Base-by-base conservation (phyloP, 30 jellyfish, hydroid and myxozoan genomes). In the Mastigias papua region DNA sequence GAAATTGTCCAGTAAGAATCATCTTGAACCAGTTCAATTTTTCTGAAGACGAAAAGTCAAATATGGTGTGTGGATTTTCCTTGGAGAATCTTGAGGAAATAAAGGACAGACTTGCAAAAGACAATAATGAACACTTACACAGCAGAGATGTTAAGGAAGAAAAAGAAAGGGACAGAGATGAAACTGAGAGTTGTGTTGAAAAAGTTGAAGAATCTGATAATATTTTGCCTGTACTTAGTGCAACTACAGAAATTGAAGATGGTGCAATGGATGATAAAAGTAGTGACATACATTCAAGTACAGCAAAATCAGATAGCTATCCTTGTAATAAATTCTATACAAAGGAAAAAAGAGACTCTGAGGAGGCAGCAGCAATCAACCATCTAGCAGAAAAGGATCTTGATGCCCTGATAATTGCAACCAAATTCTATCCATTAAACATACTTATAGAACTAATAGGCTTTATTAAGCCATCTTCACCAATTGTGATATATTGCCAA, bases 401-500 rank as follows among this genome's bases (percentile, higher is more conserved):
- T 19, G 98, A 93, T 75, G 62, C 92, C 20, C 85, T 93, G 27
- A 80, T 93, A 17, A 80, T 93, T 16, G 98, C 91, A 19, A 23
- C 98, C 1, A 93, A 88, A 37, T 89, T 48, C 29, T 94, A 89
- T 81, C 98, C 98, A n/a, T 31, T 70, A 48, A 57, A 50, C 8
- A 17, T 79, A 26, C 89, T 93, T 2, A 17, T 76, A 22, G 89
- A 93, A 34, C 58, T 93, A 69, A 28, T 93, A n/a, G 92, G 77
- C 32, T 93, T 30, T 69, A 58, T 93, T 27, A 92, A 77, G 46
- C 93, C 91, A 30, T 87, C 97, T 4, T 20, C 83, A 21, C 98
- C 98, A 16, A 80, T 93, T 62, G 95, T 89, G 48, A 89, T 93
- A 63, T 93, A 93, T 81, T 93, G 94, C 69, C 91, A 93, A 49